Evolutionary conservation across 1,140 invertebrate genomes (phyloP).

Genomic region (Bilobella aurantiaca): DNA sequence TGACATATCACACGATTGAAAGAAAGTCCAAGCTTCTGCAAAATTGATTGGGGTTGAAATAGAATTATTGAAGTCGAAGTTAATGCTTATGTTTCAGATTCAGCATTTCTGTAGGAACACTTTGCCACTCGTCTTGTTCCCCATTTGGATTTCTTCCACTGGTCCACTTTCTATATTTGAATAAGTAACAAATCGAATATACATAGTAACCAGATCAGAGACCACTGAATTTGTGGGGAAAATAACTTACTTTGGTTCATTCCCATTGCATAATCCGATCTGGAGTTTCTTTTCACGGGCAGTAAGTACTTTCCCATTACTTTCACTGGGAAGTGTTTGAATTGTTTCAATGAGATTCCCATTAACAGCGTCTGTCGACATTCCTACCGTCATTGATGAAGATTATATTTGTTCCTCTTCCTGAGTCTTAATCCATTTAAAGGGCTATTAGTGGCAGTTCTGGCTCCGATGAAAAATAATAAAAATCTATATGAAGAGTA

Average conservation of each 20-base stretch:
- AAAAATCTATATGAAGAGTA: no score
- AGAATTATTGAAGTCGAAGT: slow-evolving; percentile 34
- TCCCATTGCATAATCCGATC: not conserved
- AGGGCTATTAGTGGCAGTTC: no score
- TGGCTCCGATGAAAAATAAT: no score
- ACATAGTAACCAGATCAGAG: not conserved
- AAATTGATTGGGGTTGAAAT: slow-evolving; percentile 32
- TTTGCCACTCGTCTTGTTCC: slow-evolving; percentile 25
- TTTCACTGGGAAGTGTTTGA: no score
- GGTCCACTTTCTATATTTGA: not conserved
- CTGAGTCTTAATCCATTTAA: no score
- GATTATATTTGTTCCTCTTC: no score
- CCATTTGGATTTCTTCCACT: not conserved
- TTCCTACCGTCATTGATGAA: no score
- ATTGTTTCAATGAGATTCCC: no score
- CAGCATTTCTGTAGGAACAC: slow-evolving; percentile 22
- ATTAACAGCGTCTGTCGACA: no score
- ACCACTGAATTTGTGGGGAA: not conserved
- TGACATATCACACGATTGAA: slow-evolving; percentile 32
- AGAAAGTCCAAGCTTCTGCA: slow-evolving; percentile 34
- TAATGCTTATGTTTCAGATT: slow-evolving; percentile 31
- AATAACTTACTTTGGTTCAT: not conserved
- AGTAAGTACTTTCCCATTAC: slow-evolving; percentile 7
- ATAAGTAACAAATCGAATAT: not conserved
- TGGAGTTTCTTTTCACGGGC: slow-evolving; percentile 26